Percentiles rank a stretch among this genome's conserved stretches.
Conservation (phyloP, 1,140 invertebrate genomes). For the Babylonia areolata region DNA sequence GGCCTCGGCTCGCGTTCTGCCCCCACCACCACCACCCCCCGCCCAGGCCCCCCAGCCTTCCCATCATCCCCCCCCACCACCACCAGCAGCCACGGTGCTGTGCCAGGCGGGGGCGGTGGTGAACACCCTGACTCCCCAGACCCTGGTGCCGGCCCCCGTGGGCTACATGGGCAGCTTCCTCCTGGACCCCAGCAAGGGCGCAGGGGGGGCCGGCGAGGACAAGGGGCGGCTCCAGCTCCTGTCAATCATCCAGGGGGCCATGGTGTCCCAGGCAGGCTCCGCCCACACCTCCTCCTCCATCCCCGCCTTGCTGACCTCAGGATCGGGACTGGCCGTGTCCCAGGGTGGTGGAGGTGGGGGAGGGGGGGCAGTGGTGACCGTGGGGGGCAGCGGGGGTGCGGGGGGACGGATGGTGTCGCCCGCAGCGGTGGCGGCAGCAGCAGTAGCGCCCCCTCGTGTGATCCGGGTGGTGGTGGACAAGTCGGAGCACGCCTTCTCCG, state of each 20-base stretch:
- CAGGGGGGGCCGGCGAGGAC: background rate
- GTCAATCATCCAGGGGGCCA: background rate
- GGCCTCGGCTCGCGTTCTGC: background rate
- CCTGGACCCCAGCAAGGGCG: slow-evolving; percentile 16
- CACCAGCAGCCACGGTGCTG: background rate
- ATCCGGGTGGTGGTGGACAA: slow-evolving; percentile 35
- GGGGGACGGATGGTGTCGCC: too few species aligned
- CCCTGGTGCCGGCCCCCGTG: background rate
- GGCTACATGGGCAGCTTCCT: slow-evolving; percentile 42
- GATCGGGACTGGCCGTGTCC: too few species aligned
- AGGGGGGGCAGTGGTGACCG: too few species aligned
- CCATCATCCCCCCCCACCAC: too few species aligned
- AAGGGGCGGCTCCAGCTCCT: slow-evolving; percentile 4
- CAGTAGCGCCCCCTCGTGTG: background rate
- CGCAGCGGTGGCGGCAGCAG: too few species aligned
- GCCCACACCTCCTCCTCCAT: too few species aligned
- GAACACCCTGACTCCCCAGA: background rate
- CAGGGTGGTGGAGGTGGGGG: too few species aligned
- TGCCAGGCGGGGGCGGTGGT: background rate
- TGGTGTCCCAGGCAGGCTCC: too few species aligned
- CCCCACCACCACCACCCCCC: background rate
- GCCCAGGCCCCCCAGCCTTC: background rate
- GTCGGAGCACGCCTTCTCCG: background rate
- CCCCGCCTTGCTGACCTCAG: too few species aligned
- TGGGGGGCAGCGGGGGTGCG: background rate